Percentiles rank a stretch among this genome's conserved stretches.
These are phyloP conservation scores for Pseudonaja textilis DNA, from an alignment of 2,113 vertebrate genomes.

Conservation along the genomic window DNA sequence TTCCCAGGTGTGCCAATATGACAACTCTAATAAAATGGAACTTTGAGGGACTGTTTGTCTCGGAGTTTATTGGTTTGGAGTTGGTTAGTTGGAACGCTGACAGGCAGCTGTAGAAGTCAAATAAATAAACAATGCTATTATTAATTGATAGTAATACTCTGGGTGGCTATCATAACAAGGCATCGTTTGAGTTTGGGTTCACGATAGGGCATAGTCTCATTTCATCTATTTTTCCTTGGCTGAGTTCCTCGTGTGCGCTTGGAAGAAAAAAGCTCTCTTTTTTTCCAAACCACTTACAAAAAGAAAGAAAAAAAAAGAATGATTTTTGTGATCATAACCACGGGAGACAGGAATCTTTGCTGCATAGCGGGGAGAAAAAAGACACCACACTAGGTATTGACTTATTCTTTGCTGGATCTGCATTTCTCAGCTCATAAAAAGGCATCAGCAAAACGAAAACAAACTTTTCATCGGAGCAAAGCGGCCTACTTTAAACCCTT, in stretches of 20 bases:
- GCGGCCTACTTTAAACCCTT: neutral
- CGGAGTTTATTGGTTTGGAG: too few species aligned
- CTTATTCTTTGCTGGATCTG: neutral
- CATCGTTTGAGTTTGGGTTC: neutral
- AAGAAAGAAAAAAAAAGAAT: too few species aligned
- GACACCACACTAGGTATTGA: neutral
- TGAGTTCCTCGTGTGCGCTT: neutral
- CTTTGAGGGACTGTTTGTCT: too few species aligned
- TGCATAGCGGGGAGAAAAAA: neutral
- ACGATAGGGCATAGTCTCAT: neutral
- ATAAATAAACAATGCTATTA: neutral
- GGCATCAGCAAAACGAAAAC: neutral
- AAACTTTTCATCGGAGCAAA: neutral
- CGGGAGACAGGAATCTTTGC: neutral
- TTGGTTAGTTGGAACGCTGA: too few species aligned
- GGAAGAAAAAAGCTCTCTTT: neutral
- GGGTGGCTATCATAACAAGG: too few species aligned
- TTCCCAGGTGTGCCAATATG: too few species aligned
- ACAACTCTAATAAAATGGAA: too few species aligned
- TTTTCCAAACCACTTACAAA: neutral
- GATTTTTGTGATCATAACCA: neutral
- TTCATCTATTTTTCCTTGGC: neutral
- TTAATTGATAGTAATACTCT: too few species aligned
- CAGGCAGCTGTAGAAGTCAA: neutral
- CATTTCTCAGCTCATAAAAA: neutral